These are phyloP conservation scores for Taeniopygia guttata DNA, from an alignment of 2,797 vertebrate genomes.

Conservation along the genomic window DNA sequence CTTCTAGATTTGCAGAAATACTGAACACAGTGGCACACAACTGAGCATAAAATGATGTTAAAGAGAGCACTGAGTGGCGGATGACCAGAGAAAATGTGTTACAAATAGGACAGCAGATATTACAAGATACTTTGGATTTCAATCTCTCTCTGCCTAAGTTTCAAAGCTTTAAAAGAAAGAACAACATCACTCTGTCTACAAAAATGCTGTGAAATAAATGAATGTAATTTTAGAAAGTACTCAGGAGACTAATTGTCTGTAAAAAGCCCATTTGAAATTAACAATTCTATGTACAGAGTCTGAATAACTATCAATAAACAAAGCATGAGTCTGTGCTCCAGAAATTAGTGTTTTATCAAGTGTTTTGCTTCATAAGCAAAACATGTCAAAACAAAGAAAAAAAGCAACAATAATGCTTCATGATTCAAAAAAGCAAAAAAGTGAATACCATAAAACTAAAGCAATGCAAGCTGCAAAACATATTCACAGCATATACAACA, in stretches of 20 bases:
- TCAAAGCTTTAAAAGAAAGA: neutral
- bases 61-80: neutral
- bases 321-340: neutral
- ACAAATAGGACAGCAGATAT: neutral
- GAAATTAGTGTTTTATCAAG: conserved; percentile 38
- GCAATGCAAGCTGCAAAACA: neutral
- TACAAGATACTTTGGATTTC: neutral
- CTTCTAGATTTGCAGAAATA: neutral
- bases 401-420: conserved; percentile 1
- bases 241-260: neutral
- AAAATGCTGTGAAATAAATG: neutral
- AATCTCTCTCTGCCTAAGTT: neutral
- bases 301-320: conserved; percentile 16
- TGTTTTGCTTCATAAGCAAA: conserved; percentile 38
- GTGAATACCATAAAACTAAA: neutral
- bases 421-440: conserved; percentile 10
- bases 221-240: neutral
- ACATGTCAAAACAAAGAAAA: conserved; percentile 47
- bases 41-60: neutral
- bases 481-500: neutral
- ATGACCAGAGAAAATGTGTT: neutral
- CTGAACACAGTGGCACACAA: neutral
- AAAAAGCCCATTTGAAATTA: conserved; percentile 8
- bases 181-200: neutral
- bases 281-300: neutral